Evolutionary conservation across 1,140 invertebrate genomes (phyloP), one percentile per base, ranked within the genome.

Genomic region (Anoplolepis gracilipes): DNA sequence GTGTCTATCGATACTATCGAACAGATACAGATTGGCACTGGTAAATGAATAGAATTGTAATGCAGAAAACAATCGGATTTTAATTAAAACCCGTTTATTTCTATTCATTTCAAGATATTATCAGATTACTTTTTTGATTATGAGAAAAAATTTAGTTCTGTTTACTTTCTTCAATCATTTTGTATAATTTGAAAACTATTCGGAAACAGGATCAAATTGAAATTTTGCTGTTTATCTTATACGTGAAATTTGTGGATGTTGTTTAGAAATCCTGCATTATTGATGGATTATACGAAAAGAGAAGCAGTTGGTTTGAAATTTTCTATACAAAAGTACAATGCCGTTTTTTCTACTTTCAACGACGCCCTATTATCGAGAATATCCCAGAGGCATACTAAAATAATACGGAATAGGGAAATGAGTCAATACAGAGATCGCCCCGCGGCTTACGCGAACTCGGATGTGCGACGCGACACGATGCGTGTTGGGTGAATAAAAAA

Each of bases 321-420:
- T 64, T 16, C 30, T 53, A 76, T 39, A 13, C 39, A 42, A 25
- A n/a, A 36, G 22, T 53, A 57, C 46, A 42, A 42, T 30, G 30
- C 19, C 57, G 59, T 84, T 84, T 84, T 84, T 84, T 42, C 64
- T 77, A 84, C 77, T 84, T 84, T 28, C 39, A 75, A 19, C 46
- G 30, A 42, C 30, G 42, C 42, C 42, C n/a, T 65, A 57, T 84
- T 84, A 84, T 75, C 30, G 59, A 13, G 30, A 19, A 36, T 36
- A 16, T 57, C 81, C 81, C 81, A 77, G 39, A 84, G 72, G 81
- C 19, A 16, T 82, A 82, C 28, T 76, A 49, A 57, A 64, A 84
- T 77, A 84, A 76, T 84, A 33, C 46, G 46, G 10, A 36, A 28
- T 46, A 19, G 4, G n/a, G 28, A 22, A n/a, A 49, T 30, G 57